Evolutionary conservation across 2,113 vertebrate species (phyloP).

Genomic region (Meleagris gallopavo): DNA sequence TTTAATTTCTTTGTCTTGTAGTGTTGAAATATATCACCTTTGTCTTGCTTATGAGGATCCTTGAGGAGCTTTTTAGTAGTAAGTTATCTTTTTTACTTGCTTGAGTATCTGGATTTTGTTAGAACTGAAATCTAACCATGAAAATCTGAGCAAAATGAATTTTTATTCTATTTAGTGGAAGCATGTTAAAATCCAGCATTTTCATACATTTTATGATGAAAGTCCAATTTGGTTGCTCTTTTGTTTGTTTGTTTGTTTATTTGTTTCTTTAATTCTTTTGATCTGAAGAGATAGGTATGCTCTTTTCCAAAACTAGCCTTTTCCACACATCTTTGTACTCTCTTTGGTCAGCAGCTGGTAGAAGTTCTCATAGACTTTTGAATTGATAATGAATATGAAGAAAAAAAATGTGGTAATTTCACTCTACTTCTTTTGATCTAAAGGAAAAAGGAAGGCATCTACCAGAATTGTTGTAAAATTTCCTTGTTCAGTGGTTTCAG

Average conservation of each 20-base stretch:
- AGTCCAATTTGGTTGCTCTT: neutral
- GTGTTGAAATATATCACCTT: constrained; percentile 7
- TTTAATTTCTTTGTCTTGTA: neutral
- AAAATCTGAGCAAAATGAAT: neutral
- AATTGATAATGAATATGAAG: neutral
- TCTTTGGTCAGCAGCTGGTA: neutral
- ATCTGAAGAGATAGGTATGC: neutral
- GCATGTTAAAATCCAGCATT: neutral
- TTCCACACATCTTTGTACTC: neutral
- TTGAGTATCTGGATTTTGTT: neutral
- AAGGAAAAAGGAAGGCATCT: neutral
- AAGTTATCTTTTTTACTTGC: neutral
- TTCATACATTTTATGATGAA: neutral
- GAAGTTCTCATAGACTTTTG: neutral
- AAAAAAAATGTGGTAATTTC: neutral
- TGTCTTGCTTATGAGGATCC: neutral
- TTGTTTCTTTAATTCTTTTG: neutral
- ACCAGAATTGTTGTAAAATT: neutral
- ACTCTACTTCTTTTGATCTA: neutral
- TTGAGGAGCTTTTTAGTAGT: neutral
- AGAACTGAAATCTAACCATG: neutral
- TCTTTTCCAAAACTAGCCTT: neutral
- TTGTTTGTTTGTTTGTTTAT: neutral
- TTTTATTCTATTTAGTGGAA: neutral
- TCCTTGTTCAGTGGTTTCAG: neutral